Conservation (phyloP, 1,140 invertebrate species). For the Plectrocnemia conspersa region DNA sequence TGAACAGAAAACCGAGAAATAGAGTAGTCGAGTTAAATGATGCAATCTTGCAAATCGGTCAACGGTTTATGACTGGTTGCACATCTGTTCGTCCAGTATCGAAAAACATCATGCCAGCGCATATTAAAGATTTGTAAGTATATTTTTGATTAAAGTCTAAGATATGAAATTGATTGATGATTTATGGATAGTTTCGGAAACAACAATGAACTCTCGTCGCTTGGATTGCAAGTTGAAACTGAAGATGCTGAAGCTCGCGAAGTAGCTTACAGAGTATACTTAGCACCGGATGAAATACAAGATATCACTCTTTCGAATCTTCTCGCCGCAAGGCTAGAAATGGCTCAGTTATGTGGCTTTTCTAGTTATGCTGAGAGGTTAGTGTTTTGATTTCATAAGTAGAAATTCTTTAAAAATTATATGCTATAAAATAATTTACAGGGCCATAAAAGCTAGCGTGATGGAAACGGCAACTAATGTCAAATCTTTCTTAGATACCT, state of each 20-base stretch:
- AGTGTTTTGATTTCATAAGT: neutral
- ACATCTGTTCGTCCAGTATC: conserved; percentile 62
- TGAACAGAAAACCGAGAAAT: conserved; percentile 70
- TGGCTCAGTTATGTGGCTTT: conserved; percentile 86
- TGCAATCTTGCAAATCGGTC: conserved; percentile 72
- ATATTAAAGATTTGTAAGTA: conserved; percentile 71
- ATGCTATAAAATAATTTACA: conserved; percentile 39
- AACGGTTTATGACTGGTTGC: conserved; percentile 77
- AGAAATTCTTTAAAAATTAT: neutral
- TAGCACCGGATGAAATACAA: conserved; percentile 75
- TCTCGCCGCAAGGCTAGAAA: conserved; percentile 64
- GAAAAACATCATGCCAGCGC: conserved; percentile 61
- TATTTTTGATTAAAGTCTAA: neutral
- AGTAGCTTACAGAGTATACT: conserved; percentile 81
- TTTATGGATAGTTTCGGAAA: conserved; percentile 67
- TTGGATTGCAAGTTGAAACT: conserved; percentile 78
- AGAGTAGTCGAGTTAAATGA: conserved; percentile 83
- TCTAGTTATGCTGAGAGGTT: conserved; percentile 78
- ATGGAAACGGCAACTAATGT: conserved; percentile 77
- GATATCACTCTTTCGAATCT: conserved; percentile 69
- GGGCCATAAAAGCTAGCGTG: conserved; percentile 82
- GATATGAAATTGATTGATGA: conserved; percentile 15
- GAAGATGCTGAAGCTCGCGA: conserved; percentile 75
- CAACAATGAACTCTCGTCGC: conserved; percentile 69
- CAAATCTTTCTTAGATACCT: conserved; percentile 69